A percentile compares a stretch with the other conserved stretches of the same genome.
Evolutionary conservation across 1,140 invertebrate genomes (phyloP).

Genomic region (Agrypnia vestita): DNA sequence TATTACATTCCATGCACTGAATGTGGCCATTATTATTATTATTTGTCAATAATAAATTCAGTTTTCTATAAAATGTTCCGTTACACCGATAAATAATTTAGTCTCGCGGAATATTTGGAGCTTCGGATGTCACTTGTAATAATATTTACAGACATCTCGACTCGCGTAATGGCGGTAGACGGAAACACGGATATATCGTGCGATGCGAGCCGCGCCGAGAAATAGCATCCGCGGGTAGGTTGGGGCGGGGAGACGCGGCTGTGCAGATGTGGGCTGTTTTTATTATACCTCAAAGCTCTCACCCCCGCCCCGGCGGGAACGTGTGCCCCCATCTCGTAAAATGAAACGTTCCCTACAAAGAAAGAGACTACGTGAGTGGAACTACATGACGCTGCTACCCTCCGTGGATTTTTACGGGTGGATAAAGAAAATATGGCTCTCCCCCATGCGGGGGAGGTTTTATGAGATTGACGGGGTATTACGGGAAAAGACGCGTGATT

Average conservation of each 20-base stretch:
- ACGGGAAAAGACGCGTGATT: slow-evolving; percentile 61
- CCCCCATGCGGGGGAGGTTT: slow-evolving; percentile 45
- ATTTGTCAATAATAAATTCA: too few relatives aligned
- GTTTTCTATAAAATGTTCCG: too few relatives aligned
- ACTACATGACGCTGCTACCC: slow-evolving; percentile 27
- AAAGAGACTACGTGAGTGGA: slow-evolving; percentile 34
- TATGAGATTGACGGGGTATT: slow-evolving; percentile 60
- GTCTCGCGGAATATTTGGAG: too few relatives aligned
- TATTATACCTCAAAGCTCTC: slow-evolving; percentile 52
- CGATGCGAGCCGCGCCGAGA: neutral
- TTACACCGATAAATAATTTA: too few relatives aligned
- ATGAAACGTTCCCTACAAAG: slow-evolving; percentile 50
- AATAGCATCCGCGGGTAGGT: neutral
- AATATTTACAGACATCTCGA: slow-evolving; percentile 33
- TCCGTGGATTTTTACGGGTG: slow-evolving; percentile 56
- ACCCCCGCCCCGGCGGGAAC: slow-evolving; percentile 19
- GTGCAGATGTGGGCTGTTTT: slow-evolving; percentile 56
- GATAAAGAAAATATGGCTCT: slow-evolving; percentile 59
- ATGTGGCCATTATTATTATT: too few relatives aligned
- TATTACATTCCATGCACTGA: too few relatives aligned
- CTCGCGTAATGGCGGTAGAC: slow-evolving; percentile 13
- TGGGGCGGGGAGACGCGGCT: neutral
- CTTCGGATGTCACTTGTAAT: slow-evolving; percentile 11
- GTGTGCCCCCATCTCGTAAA: slow-evolving; percentile 49
- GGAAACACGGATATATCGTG: slow-evolving; percentile 8